phyloP scores from a whole-genome alignment of 2,113 vertebrate genomes.

The rabbit (Oryctolagus cuniculus) region DNA sequence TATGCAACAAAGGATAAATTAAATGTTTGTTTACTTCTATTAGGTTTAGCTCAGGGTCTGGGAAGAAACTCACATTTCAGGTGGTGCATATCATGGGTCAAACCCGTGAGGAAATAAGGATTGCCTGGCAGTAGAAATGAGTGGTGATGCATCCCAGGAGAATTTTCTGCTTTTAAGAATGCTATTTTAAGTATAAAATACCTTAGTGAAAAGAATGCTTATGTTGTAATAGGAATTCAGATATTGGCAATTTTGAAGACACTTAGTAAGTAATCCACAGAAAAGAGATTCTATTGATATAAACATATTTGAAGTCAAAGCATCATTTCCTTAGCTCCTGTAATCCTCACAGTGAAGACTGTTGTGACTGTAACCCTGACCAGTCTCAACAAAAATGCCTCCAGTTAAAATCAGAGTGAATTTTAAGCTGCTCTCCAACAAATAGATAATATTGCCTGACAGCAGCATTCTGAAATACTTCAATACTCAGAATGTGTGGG shows the following conservation, averaged over 20 bases:
- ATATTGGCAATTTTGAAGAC: neutral
- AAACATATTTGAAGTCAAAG: neutral
- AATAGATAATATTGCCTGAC: neutral
- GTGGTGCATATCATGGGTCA: neutral
- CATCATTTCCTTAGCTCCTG: neutral
- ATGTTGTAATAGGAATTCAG: neutral
- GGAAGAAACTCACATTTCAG: neutral
- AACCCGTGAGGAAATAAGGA: neutral
- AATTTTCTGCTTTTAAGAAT: constrained; percentile 6
- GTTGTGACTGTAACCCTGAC: neutral
- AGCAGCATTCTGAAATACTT: neutral
- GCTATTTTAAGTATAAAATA: neutral
- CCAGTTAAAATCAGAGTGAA: neutral
- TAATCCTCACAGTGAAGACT: neutral
- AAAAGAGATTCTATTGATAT: neutral
- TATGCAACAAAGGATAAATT: neutral
- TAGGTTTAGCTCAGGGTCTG: neutral
- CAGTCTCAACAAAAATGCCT: neutral
- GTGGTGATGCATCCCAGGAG: neutral
- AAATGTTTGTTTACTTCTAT: neutral
- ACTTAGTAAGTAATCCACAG: neutral
- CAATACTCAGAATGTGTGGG: neutral
- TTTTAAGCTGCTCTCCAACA: neutral
- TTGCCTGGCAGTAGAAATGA: neutral
- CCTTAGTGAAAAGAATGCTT: neutral